These are phyloP conservation scores for Zaprionus africanus DNA, from an alignment of 1,140 invertebrate species.

Conservation along the genomic window DNA sequence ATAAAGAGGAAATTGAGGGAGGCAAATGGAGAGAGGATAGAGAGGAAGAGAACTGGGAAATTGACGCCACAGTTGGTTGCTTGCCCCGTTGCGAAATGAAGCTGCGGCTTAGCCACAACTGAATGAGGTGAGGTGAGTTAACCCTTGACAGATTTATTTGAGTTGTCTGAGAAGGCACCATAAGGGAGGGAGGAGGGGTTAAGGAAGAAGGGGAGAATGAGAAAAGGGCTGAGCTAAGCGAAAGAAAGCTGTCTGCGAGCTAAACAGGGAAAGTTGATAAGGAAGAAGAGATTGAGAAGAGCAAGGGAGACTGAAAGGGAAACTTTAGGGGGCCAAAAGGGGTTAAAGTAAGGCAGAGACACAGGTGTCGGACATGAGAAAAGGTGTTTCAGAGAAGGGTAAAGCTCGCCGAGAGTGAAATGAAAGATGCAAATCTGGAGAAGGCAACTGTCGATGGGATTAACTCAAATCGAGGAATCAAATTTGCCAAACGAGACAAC, in stretches of 20 bases:
- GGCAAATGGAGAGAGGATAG: neutral
- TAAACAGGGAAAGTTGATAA: neutral
- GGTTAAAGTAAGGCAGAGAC: too few species aligned
- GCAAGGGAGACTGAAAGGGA: neutral
- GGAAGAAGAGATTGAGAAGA: too few species aligned
- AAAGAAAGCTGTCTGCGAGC: neutral
- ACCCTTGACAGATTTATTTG: conserved; percentile 4
- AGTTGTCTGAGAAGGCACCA: neutral
- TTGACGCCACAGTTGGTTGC: neutral
- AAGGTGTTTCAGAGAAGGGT: neutral
- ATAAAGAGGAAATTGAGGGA: too few species aligned
- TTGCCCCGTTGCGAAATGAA: neutral
- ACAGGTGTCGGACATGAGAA: too few species aligned
- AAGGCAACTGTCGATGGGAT: neutral
- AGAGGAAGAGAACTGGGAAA: neutral
- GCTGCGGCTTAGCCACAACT: neutral
- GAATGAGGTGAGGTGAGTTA: neutral
- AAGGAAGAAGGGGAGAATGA: neutral
- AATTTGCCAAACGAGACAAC: neutral
- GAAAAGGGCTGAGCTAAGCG: neutral
- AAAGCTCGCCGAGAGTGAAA: neutral
- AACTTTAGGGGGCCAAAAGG: neutral
- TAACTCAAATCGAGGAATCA: neutral
- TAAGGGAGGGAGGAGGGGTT: neutral
- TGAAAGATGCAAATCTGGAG: neutral